A percentile compares a stretch with the other conserved stretches of the same genome.
These are phyloP conservation scores for Bubo blakistoni DNA, from an alignment of 2,113 vertebrate species.

Conservation along the genomic window DNA sequence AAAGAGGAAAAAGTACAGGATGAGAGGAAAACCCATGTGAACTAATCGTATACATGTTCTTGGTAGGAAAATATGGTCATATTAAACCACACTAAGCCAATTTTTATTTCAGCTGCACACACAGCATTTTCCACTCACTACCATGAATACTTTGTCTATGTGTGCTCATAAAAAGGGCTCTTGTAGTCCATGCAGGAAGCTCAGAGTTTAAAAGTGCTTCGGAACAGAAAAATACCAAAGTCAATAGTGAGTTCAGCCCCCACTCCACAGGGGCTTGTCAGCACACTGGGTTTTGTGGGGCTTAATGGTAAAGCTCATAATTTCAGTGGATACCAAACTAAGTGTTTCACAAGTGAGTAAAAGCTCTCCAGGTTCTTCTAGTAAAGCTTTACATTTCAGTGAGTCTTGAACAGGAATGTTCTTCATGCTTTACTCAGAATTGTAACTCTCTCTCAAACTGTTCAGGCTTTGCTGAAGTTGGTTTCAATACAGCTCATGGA, in stretches of 20 bases:
- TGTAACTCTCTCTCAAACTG: neutral
- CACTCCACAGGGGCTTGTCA: neutral
- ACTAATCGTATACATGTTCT: neutral
- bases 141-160: conserved; percentile 2
- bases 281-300: neutral
- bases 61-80: neutral
- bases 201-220: neutral
- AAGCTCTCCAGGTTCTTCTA: neutral
- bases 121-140: conserved; percentile 8
- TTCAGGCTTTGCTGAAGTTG: neutral
- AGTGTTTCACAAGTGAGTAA: neutral
- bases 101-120: conserved; percentile 31
- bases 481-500: neutral
- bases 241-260: neutral
- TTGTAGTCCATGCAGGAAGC: conserved; percentile 5
- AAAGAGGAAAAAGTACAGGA: neutral
- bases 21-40: neutral
- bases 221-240: neutral
- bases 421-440: neutral
- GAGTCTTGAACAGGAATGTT: neutral
- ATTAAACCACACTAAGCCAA: neutral
- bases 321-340: neutral
- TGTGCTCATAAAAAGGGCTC: conserved; percentile 4
- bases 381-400: neutral
- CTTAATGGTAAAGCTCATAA: neutral